Conservation (phyloP, 2,113 vertebrate genomes). For the Cavia aperea region DNA sequence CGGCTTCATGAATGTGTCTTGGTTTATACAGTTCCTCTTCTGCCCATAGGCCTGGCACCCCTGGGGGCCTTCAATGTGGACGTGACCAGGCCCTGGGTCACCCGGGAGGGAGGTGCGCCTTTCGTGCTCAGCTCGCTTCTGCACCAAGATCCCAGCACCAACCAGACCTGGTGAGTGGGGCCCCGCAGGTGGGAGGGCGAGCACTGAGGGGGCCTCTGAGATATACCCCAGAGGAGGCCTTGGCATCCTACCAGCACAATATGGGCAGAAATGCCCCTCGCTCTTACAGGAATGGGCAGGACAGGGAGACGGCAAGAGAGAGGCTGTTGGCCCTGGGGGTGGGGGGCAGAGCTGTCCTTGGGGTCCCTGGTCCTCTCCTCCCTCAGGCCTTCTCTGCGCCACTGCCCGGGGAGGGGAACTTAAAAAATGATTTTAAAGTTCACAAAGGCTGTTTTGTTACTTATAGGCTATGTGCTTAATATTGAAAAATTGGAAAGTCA, state of each 20-base stretch:
- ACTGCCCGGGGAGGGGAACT: background rate
- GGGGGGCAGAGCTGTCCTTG: background rate
- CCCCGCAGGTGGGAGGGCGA: background rate
- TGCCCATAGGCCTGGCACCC: conserved; percentile 25
- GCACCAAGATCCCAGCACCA: conserved; percentile 60
- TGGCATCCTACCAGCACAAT: background rate
- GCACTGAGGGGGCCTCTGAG: background rate
- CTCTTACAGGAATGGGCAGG: background rate
- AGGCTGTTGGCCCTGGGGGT: background rate
- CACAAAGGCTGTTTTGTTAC: background rate
- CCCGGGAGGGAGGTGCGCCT: background rate
- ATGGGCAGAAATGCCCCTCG: background rate
- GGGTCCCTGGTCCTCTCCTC: background rate
- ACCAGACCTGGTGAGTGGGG: conserved; percentile 58
- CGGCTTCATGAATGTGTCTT: background rate
- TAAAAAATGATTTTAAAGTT: background rate
- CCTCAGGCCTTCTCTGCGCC: background rate
- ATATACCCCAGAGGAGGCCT: background rate
- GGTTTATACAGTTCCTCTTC: background rate
- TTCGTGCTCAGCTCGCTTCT: conserved; percentile 46
- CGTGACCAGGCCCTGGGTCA: conserved; percentile 45
- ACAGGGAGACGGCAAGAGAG: background rate
- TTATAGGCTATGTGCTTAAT: background rate
- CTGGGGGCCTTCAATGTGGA: conserved; percentile 60
- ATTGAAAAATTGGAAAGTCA: background rate